A percentile compares a stretch with the other conserved stretches of the same genome.
Conservation (phyloP, 1,140 invertebrate species). For the Cecropterus lyciades region DNA sequence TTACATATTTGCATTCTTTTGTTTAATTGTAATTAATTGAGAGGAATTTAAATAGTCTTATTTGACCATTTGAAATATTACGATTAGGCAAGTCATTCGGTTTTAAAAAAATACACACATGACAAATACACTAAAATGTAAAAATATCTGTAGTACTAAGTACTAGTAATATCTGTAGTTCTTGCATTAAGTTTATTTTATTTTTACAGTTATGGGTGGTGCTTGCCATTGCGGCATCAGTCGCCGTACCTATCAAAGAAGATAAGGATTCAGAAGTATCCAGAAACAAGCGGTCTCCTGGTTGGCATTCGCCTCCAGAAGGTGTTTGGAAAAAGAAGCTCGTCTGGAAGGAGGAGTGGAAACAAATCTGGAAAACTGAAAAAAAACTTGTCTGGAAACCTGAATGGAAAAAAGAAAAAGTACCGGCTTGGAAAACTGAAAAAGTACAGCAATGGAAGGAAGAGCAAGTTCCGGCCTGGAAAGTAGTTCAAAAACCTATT, state of each 20-base stretch:
- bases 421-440: conserved; percentile 87
- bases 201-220: conserved; percentile 66
- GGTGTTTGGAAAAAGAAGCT: conserved; percentile 90
- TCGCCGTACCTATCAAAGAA: conserved; percentile 65
- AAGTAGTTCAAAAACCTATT: conserved; percentile 86
- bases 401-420: conserved; percentile 86
- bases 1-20: too few species aligned
- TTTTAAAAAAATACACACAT: too few species aligned
- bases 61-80: too few species aligned
- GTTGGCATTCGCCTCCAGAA: conserved; percentile 84
- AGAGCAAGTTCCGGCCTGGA: conserved; percentile 87
- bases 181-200: conserved; percentile 12
- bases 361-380: conserved; percentile 89
- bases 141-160: too few species aligned
- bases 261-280: conserved; percentile 51
- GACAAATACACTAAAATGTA: too few species aligned
- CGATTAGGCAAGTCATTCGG: too few species aligned
- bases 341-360: conserved; percentile 91
- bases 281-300: conserved; percentile 65
- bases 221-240: conserved; percentile 55
- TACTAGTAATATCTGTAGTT: too few species aligned
- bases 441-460: conserved; percentile 88
- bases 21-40: too few species aligned
- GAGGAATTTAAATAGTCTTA: too few species aligned
- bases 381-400: conserved; percentile 90